Evolutionary conservation across 2,113 vertebrate species (phyloP).

Genomic region (Gambusia affinis): DNA sequence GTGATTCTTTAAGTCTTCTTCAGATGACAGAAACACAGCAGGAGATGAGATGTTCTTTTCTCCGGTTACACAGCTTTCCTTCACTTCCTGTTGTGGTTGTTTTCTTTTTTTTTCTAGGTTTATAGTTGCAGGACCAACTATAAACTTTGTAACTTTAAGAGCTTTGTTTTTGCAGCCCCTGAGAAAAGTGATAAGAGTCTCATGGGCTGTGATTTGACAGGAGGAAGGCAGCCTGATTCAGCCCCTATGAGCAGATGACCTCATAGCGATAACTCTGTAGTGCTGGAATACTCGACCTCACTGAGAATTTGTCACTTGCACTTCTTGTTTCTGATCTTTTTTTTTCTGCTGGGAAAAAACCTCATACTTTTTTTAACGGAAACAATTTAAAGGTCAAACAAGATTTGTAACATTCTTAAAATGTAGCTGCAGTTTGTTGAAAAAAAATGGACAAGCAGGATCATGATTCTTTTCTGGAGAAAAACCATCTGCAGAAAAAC

Average conservation of each 20-base stretch:
- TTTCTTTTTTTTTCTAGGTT: neutral
- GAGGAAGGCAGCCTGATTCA: constrained; percentile 55
- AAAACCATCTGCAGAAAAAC: neutral
- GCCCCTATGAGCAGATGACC: constrained; percentile 56
- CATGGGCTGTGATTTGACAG: constrained; percentile 65
- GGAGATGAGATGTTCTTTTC: constrained; percentile 12
- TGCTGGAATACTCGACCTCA: constrained; percentile 12
- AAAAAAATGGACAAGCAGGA: neutral
- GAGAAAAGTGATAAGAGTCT: constrained; percentile 67
- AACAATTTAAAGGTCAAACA: neutral
- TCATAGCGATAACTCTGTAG: constrained; percentile 41
- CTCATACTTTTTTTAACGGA: too few relatives aligned
- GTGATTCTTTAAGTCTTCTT: constrained; percentile 53
- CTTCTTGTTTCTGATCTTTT: constrained; percentile 13
- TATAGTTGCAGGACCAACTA: neutral
- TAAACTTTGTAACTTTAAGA: constrained; percentile 50
- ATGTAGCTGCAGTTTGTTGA: neutral
- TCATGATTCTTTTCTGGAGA: neutral
- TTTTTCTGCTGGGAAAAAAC: neutral
- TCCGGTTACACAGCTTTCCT: constrained; percentile 5
- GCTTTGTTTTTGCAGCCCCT: constrained; percentile 34
- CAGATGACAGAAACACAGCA: constrained; percentile 39
- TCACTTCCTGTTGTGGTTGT: constrained; percentile 37
- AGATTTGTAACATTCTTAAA: neutral
- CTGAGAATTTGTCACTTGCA: neutral